Percentiles rank a stretch among this genome's conserved stretches.
phyloP scores from a whole-genome alignment of 2,888 invertebrate species.

The Lithophane ornitopus region DNA sequence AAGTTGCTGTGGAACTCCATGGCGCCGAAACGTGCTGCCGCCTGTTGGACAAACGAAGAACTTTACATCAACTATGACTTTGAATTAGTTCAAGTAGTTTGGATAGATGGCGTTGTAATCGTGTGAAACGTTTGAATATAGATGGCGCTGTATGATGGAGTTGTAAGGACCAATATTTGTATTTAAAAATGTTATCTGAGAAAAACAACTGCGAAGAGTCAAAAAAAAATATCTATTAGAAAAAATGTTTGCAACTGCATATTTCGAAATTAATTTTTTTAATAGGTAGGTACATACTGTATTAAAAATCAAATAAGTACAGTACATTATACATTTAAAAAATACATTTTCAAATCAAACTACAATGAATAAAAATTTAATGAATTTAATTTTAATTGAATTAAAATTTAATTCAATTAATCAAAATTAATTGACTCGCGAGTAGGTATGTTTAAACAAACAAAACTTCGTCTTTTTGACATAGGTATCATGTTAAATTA shows the following conservation, averaged over 20 bases:
- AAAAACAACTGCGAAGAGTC: neutral
- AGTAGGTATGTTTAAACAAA: too few relatives aligned
- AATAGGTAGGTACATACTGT: neutral
- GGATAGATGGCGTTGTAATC: constrained; percentile 49
- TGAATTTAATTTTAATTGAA: too few relatives aligned
- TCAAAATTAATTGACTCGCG: neutral
- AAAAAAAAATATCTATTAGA: too few relatives aligned
- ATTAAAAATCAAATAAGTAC: neutral
- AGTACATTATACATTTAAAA: too few relatives aligned
- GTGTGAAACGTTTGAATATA: constrained; percentile 29
- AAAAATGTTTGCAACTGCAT: neutral
- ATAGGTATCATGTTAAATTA: too few relatives aligned
- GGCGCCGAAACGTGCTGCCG: constrained; percentile 92
- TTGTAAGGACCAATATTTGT: neutral
- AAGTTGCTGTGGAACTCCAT: constrained; percentile 87
- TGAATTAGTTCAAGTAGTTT: neutral
- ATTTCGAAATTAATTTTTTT: neutral
- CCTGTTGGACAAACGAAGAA: constrained; percentile 84
- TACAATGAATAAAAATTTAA: too few relatives aligned
- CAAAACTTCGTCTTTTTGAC: too few relatives aligned
- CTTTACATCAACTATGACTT: constrained; percentile 47
- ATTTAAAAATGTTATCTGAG: neutral
- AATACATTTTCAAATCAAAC: too few relatives aligned
- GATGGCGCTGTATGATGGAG: constrained; percentile 68
- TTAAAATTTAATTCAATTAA: too few relatives aligned